A percentile compares a stretch with the other conserved stretches of the same genome.
These are phyloP conservation scores for Drosophila cognata DNA, from an alignment of 2,888 invertebrate genomes.

Conservation along the genomic window DNA sequence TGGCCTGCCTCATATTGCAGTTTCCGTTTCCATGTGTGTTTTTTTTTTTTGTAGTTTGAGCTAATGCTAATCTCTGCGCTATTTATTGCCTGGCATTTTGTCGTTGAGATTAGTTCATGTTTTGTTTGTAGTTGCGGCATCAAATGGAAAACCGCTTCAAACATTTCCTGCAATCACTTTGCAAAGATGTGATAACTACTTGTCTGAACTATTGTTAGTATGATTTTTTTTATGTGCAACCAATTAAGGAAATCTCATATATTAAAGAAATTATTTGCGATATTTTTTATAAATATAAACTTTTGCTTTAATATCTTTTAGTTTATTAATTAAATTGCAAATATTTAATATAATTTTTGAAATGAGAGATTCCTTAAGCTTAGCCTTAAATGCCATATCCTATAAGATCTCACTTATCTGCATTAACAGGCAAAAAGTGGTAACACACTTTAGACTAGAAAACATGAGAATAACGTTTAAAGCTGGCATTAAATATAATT, in stretches of 20 bases:
- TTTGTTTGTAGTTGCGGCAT: constrained; percentile 11
- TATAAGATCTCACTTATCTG: not conserved
- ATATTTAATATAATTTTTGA: too few relatives aligned
- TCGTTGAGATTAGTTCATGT: constrained; percentile 17
- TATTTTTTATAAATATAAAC: not conserved
- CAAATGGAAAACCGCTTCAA: constrained; percentile 3
- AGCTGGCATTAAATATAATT: too few relatives aligned
- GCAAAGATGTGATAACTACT: not conserved
- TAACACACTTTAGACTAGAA: not conserved
- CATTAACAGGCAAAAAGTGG: not conserved
- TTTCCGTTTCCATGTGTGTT: constrained; percentile 35
- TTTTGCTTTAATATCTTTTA: too few relatives aligned
- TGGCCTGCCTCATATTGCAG: constrained; percentile 63
- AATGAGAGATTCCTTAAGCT: not conserved
- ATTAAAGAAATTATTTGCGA: not conserved
- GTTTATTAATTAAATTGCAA: too few relatives aligned
- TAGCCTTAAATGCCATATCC: not conserved
- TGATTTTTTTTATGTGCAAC: not conserved
- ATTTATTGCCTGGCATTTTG: constrained; percentile 4
- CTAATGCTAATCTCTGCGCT: constrained; percentile 30
- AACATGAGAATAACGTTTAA: too few relatives aligned
- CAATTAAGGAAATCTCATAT: not conserved
- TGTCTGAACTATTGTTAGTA: not conserved
- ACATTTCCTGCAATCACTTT: not conserved
- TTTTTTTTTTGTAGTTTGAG: not conserved